Percentiles rank a stretch among this genome's conserved stretches.
Evolutionary conservation across 2,888 invertebrate genomes (phyloP).

Genomic region (Salticus scenicus): DNA sequence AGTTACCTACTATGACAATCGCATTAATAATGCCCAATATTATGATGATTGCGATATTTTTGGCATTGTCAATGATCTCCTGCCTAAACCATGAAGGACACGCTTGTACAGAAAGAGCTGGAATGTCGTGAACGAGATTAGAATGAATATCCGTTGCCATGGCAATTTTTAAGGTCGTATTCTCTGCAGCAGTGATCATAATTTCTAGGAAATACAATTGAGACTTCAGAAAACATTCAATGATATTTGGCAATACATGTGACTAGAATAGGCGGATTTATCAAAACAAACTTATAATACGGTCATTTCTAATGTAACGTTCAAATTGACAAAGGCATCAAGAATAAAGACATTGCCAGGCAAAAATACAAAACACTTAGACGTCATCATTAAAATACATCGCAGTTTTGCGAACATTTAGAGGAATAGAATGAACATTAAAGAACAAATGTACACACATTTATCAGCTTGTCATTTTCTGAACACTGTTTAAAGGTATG

Average conservation of each 20-base stretch:
- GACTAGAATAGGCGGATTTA: neutral
- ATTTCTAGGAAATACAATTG: neutral
- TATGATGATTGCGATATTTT: constrained; percentile 69
- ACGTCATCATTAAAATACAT: neutral
- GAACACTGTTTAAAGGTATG: too few relatives aligned
- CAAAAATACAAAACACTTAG: neutral
- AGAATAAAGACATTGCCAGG: neutral
- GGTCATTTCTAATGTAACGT: neutral
- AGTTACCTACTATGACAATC: constrained; percentile 92
- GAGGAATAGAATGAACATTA: neutral
- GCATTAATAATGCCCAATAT: constrained; percentile 82
- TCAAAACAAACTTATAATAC: neutral
- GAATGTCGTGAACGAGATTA: constrained; percentile 27
- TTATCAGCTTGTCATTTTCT: neutral
- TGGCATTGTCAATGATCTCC: constrained; percentile 69
- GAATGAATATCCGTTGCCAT: constrained; percentile 31
- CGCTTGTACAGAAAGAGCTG: neutral
- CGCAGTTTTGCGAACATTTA: neutral
- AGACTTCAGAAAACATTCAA: neutral
- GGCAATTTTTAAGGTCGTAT: neutral
- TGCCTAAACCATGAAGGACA: constrained; percentile 57
- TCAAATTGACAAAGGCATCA: neutral
- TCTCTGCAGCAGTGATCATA: constrained; percentile 16
- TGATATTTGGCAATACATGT: constrained; percentile 10
- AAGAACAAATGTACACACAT: neutral